A percentile compares a stretch with the other conserved stretches of the same genome.
Evolutionary conservation across 2,888 invertebrate species (phyloP).

Genomic region (Suillia variegata): DNA sequence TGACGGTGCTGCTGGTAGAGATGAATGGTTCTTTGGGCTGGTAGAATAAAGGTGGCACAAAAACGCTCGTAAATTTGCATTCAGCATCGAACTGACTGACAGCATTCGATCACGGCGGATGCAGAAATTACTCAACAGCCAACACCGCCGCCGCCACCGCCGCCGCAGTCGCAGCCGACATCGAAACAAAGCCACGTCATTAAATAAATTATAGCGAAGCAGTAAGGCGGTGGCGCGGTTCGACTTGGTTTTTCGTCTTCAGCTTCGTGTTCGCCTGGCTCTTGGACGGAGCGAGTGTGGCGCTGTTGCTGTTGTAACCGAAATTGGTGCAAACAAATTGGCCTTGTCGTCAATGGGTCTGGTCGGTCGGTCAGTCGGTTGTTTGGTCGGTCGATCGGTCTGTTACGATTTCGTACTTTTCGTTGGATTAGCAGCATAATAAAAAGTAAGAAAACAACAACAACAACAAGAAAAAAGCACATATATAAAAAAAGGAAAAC

Average conservation of each 20-base stretch:
- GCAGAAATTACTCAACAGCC: slow-evolving; percentile 51
- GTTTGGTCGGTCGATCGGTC: no score
- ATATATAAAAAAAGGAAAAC: slow-evolving; percentile 14
- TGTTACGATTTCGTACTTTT: no score
- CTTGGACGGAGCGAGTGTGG: no score
- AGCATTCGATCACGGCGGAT: slow-evolving; percentile 27
- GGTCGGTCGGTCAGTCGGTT: neutral
- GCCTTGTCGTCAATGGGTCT: slow-evolving; percentile 32
- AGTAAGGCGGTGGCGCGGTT: no score
- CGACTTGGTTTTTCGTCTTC: no score
- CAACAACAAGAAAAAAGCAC: slow-evolving; percentile 23
- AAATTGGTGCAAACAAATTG: slow-evolving; percentile 40
- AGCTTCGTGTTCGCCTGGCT: no score
- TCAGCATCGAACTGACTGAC: slow-evolving; percentile 24
- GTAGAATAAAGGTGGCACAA: slow-evolving; percentile 2
- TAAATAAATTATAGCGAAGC: slow-evolving; percentile 54
- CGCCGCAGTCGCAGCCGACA: slow-evolving; percentile 5
- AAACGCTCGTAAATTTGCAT: slow-evolving; percentile 29
- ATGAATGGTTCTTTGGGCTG: neutral
- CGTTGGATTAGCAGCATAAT: slow-evolving; percentile 17
- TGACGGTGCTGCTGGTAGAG: neutral
- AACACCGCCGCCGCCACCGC: neutral
- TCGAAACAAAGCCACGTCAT: slow-evolving; percentile 34
- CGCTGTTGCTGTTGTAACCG: neutral
- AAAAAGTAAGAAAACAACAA: slow-evolving; percentile 2